Base-by-base conservation (phyloP, 2,113 vertebrate species). In the Rana temporaria region DNA sequence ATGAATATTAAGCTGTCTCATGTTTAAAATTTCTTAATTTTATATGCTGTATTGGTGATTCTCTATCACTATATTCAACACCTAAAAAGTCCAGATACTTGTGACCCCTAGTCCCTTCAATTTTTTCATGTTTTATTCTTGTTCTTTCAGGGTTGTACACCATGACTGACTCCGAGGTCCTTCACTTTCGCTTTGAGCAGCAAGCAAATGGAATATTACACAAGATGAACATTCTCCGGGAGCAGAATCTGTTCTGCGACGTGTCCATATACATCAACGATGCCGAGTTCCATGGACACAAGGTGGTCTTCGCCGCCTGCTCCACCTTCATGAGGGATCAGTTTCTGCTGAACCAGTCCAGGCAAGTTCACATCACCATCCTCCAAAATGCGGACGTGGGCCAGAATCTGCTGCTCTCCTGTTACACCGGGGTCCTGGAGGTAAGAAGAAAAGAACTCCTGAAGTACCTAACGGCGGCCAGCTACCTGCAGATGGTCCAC, bases 271-370 rank as follows among this genome's bases (percentile, higher is more conserved):
- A 92, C 79, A 95, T 95, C 85, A 93, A 95, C 85, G 93, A 95
- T 84, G 92, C 93, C 0, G 93, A 94, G 84, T 95, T 95, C 87
- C 92, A 91, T n/a, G 94, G 94, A 0, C 94, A 95, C 85, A 95
- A 94, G 85, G 94, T 95, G 69, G 93, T 95, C 81, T 90, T 95
- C 34, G 94, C 94, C 66, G 94, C 94, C 82, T 94, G 94, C 77
- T 95, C 94, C 68, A 93, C 94, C 75, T 95, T 95, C 84, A 93
- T 95, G 94, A 86, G 94, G 86, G 94, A 95, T 79, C 94, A 95
- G 84, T 95, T 95, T 74, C 87, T 95, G 90, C 92, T 95, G 65
- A 94, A 90, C 0, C 92, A 95, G 87, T 95, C 94, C 1, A 85
- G 85, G 79, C 94, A 95, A 77, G 89, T 94, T 84, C 88, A 91